phyloP scores from a whole-genome alignment of 2,113 vertebrate species.

The Myotis davidii region DNA sequence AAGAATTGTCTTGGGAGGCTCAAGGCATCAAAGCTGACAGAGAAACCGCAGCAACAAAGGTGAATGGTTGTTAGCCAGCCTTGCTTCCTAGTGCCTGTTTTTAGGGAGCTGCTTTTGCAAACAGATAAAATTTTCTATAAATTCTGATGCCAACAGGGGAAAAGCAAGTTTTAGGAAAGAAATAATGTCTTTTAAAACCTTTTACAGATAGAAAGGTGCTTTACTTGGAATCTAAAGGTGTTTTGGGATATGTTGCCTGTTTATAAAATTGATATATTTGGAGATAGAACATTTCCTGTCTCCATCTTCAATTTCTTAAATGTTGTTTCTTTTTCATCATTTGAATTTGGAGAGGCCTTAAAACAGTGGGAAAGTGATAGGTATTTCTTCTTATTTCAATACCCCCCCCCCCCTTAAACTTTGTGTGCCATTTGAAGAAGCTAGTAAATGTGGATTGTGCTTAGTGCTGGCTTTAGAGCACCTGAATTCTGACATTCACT shows the following conservation, averaged over 20 bases:
- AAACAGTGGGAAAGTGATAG: neutral
- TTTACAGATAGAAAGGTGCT: neutral
- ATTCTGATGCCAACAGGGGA: neutral
- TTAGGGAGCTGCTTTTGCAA: neutral
- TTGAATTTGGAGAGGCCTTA: conserved; percentile 3
- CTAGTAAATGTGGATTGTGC: neutral
- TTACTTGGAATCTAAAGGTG: conserved; percentile 39
- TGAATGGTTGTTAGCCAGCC: conserved; percentile 66
- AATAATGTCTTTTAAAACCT: neutral
- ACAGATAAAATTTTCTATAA: conserved; percentile 36
- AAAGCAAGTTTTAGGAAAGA: neutral
- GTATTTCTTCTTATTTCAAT: neutral
- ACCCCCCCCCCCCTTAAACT: neutral
- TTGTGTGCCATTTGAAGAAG: neutral
- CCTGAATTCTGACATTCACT: neutral
- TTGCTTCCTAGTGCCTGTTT: neutral
- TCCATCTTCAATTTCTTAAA: neutral
- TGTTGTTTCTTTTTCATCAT: neutral
- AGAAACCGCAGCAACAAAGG: conserved; percentile 86
- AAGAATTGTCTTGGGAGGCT: conserved; percentile 93
- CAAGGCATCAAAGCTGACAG: conserved; percentile 89
- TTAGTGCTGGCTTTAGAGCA: neutral
- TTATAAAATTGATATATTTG: conserved; percentile 44
- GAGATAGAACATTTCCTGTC: neutral
- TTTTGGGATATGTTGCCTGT: neutral